Percentiles rank a stretch among this genome's conserved stretches.
Evolutionary conservation across 2,113 vertebrate species (phyloP).

Genomic region (Polypterus bichir): DNA sequence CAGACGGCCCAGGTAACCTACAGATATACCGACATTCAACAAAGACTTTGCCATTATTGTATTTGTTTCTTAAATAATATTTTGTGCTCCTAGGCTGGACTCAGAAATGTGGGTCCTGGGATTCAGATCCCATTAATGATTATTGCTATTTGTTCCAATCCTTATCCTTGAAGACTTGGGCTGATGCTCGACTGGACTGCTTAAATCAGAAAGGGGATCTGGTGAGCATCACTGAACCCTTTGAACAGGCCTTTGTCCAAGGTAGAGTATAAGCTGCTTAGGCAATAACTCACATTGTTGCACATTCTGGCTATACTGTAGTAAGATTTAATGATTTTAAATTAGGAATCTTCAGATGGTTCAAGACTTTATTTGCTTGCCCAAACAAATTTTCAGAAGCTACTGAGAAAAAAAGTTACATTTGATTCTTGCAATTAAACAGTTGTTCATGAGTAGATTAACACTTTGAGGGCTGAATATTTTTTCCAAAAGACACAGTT

Average conservation of each 20-base stretch:
- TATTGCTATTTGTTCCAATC: slow-evolving; percentile 53
- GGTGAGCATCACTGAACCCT: slow-evolving; percentile 47
- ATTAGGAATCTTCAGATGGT: too few species aligned
- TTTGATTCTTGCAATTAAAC: too few species aligned
- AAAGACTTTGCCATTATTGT: background rate
- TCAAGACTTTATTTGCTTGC: too few species aligned
- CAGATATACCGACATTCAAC: background rate
- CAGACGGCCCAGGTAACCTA: background rate
- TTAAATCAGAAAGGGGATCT: slow-evolving; percentile 53
- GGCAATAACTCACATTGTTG: background rate
- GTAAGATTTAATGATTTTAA: too few species aligned
- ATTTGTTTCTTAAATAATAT: too few species aligned
- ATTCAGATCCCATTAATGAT: slow-evolving; percentile 44
- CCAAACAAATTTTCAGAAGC: too few species aligned
- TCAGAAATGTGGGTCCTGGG: slow-evolving; percentile 51
- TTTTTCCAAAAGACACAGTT: too few species aligned
- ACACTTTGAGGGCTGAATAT: too few species aligned
- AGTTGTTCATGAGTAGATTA: too few species aligned
- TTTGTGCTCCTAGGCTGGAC: slow-evolving; percentile 42
- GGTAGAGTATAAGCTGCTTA: slow-evolving; percentile 21
- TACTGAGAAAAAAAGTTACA: too few species aligned
- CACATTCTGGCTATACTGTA: background rate
- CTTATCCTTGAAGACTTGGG: slow-evolving; percentile 45
- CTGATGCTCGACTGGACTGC: slow-evolving; percentile 49
- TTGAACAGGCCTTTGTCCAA: slow-evolving; percentile 49